These are phyloP conservation scores for Ennomos quercinarius DNA, from an alignment of 2,888 invertebrate species.

Conservation along the genomic window DNA sequence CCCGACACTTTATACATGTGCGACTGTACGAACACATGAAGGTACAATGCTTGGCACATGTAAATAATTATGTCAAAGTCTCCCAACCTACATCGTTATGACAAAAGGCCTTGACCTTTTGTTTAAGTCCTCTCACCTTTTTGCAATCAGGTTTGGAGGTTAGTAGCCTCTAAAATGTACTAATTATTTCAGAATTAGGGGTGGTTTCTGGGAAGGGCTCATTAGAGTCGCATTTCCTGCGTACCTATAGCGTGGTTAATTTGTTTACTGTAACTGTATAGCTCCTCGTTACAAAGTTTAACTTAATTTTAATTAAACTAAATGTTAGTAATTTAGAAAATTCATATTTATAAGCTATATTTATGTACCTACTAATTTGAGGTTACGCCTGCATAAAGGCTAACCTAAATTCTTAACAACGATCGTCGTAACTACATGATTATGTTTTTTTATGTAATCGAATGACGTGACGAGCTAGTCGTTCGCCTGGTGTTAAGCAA, in stretches of 20 bases:
- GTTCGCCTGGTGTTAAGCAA: too few species aligned
- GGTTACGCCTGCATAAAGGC: too few species aligned
- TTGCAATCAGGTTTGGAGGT: slow-evolving; percentile 26
- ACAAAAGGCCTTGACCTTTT: slow-evolving; percentile 23
- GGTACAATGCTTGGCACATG: neutral
- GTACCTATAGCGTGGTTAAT: neutral
- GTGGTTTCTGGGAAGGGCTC: slow-evolving; percentile 18
- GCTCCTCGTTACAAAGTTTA: slow-evolving; percentile 8
- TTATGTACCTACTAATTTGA: too few species aligned
- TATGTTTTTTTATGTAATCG: too few species aligned
- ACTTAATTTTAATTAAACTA: slow-evolving; percentile 12
- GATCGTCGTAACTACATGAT: too few species aligned
- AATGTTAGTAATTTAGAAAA: neutral
- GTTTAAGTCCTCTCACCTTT: slow-evolving; percentile 24
- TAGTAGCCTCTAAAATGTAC: slow-evolving; percentile 23
- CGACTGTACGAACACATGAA: too few species aligned
- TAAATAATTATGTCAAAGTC: neutral
- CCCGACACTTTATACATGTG: too few species aligned
- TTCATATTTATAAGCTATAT: too few species aligned
- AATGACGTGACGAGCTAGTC: too few species aligned
- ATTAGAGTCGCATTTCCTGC: slow-evolving; percentile 19
- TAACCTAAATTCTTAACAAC: too few species aligned
- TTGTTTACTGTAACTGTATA: slow-evolving; percentile 11
- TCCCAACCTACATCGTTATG: slow-evolving; percentile 11
- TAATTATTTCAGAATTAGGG: slow-evolving; percentile 23